Base-by-base conservation (phyloP, 2,888 invertebrate species). In the Orthonevra nobilis region DNA sequence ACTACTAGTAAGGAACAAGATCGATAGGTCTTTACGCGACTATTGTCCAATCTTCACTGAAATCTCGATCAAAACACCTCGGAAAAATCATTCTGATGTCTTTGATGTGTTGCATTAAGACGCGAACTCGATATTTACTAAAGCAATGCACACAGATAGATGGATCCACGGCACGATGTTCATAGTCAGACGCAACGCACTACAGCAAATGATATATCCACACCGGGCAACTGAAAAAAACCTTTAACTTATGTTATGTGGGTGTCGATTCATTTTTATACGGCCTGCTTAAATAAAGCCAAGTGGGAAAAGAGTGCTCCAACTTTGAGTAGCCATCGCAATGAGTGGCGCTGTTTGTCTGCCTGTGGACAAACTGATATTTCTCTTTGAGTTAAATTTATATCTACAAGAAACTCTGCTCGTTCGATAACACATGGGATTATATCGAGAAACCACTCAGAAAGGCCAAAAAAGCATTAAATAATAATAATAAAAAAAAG, bases 131-230 rank as follows among this genome's bases (percentile, higher is more conserved):
- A 73, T 69, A 69, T 72, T 72, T 46, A 60, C 60, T 34, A 56
- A 54, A 72, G 46, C 48, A 58, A 60, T 68, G 52, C 66, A 74
- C 40, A 74, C 26, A 48, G 26, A 48, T 69, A 70, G 77, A 72
- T 66, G 60, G 73, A 79, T 73, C 48, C 61, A 72, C 61, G 61
- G 38, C 19, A 30, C 40, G 38, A 23, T 32, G 32, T 44, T 44
- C 44, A 69, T 34, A 26, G 50, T 56, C 48, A 75, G 50, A 64
- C 58, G 58, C 58, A 69, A 64, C 58, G 36, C 68, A 68, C 56
- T 68, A 73, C 61, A 66, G 72, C 66, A 73, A 79, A 60, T 68
- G 79, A 64, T 68, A 79, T 79, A 68, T 73, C 79, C 79, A 79
- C 79, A 79, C 46, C 32, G 54, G 52, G 56, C 60, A 32, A 44